Evolutionary conservation across 2,113 vertebrate genomes (phyloP).

Genomic region (Himantopus leucocephalus): DNA sequence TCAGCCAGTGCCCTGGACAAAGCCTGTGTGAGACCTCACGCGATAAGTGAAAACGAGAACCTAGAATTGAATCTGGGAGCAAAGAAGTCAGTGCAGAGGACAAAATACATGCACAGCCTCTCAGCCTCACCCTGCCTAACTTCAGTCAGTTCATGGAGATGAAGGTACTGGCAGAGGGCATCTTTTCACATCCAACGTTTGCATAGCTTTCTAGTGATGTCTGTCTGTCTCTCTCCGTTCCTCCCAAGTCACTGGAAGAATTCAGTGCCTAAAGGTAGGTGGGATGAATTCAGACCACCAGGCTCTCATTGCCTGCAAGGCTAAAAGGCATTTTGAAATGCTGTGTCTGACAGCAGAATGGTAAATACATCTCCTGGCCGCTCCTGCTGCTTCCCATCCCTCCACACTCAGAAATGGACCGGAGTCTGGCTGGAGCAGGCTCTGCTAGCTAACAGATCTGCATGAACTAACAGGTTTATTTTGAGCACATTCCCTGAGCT

Average conservation of each 20-base stretch:
- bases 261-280: background rate
- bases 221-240: background rate
- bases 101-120: background rate
- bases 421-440: background rate
- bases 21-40: accelerated
- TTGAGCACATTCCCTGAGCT: background rate
- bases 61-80: background rate
- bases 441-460: background rate
- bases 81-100: background rate
- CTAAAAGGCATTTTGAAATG: background rate
- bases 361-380: background rate
- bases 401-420: background rate
- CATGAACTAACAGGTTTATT: background rate
- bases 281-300: background rate
- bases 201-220: background rate
- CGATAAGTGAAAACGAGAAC: background rate
- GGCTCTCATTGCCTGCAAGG: background rate
- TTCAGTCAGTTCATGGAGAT: background rate
- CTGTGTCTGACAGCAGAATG: background rate
- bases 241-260: background rate
- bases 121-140: background rate
- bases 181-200: background rate
- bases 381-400: background rate
- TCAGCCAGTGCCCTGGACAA: background rate
- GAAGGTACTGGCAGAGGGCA: background rate